Evolutionary conservation across 2,113 vertebrate genomes (phyloP).

Genomic region (Potamarius usumacintae): DNA sequence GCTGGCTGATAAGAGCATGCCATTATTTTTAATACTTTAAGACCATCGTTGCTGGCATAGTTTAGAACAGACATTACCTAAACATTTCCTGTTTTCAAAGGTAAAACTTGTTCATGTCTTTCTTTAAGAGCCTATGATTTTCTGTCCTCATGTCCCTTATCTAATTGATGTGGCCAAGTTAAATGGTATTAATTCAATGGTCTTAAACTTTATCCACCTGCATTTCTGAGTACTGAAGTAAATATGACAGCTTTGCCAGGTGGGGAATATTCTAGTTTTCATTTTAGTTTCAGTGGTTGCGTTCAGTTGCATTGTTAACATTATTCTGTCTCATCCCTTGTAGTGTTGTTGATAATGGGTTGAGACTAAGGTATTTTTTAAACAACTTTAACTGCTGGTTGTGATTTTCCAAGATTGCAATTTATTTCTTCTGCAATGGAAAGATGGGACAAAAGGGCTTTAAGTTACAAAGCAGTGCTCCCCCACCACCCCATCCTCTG

Average conservation of each 20-base stretch:
- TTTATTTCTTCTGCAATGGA: slow-evolving; percentile 51
- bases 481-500: slow-evolving; percentile 38
- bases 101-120: background rate
- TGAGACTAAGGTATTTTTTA: slow-evolving; percentile 37
- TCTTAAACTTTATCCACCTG: slow-evolving; percentile 29
- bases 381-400: slow-evolving; percentile 27
- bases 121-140: slow-evolving; percentile 21
- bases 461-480: slow-evolving; percentile 53
- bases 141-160: background rate
- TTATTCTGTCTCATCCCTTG: slow-evolving; percentile 51
- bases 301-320: slow-evolving; percentile 63
- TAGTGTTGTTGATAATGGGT: slow-evolving; percentile 51
- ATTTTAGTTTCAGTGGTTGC: slow-evolving; percentile 53
- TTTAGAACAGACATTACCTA: slow-evolving; percentile 17
- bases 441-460: slow-evolving; percentile 59
- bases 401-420: background rate
- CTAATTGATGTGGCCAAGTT: slow-evolving; percentile 5
- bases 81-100: slow-evolving; percentile 14
- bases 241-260: slow-evolving; percentile 52
- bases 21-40: slow-evolving; percentile 8
- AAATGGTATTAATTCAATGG: slow-evolving; percentile 7
- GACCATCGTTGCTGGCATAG: background rate
- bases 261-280: slow-evolving; percentile 52
- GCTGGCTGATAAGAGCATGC: background rate
- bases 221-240: slow-evolving; percentile 43